phyloP scores from a whole-genome alignment of 2,888 invertebrate genomes.

The Lochmaea crataegi region DNA sequence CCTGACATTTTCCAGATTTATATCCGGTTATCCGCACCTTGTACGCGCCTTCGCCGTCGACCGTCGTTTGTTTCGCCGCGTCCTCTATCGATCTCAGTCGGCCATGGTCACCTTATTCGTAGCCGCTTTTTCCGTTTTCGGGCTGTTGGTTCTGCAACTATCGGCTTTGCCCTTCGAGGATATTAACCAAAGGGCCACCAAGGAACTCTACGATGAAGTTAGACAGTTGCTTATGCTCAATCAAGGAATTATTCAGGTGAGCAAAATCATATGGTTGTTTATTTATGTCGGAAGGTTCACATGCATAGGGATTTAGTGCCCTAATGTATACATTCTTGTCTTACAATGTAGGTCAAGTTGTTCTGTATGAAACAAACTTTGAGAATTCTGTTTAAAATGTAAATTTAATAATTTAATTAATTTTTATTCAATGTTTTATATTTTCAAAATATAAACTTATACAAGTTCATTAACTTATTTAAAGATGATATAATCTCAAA shows the following conservation, averaged over 20 bases:
- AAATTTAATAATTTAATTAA: not conserved
- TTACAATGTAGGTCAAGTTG: not conserved
- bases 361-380: no score
- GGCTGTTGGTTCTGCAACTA: conserved; percentile 51
- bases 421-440: no score
- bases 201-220: conserved; percentile 69
- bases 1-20: conserved; percentile 10
- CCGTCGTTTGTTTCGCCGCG: conserved; percentile 23
- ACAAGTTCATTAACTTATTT: no score
- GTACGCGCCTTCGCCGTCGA: conserved; percentile 22
- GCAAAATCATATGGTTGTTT: conserved; percentile 29
- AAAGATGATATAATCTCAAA: no score
- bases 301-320: not conserved
- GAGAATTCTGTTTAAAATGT: not conserved
- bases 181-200: conserved; percentile 50
- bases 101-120: conserved; percentile 59
- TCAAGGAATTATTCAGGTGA: conserved; percentile 59
- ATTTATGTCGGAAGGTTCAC: not conserved
- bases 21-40: conserved; percentile 14
- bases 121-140: conserved; percentile 54
- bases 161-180: conserved; percentile 47
- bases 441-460: no score
- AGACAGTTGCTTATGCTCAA: conserved; percentile 67
- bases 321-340: not conserved
- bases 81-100: conserved; percentile 46